These are phyloP conservation scores for Gasterosteus nipponicus DNA, from an alignment of 2,113 vertebrate species.

Conservation along the genomic window DNA sequence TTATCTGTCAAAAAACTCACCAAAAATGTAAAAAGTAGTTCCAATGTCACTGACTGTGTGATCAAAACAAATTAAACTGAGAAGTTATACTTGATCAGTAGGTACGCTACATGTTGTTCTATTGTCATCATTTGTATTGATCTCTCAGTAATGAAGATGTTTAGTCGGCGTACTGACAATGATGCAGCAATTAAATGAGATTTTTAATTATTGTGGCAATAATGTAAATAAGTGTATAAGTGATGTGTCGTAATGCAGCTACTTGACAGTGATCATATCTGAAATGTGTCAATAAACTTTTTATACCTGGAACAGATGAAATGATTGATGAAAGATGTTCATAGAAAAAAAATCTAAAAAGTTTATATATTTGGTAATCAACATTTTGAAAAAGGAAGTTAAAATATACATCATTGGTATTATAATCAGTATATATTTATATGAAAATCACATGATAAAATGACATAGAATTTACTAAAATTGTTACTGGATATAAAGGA, in stretches of 20 bases:
- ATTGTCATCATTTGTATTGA: conserved; percentile 20
- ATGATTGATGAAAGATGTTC: background rate
- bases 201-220: conserved; percentile 51
- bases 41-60: conserved; percentile 11
- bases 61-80: too few species aligned
- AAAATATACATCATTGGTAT: too few species aligned
- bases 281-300: conserved; percentile 74
- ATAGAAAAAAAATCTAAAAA: background rate
- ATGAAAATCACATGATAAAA: background rate
- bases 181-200: conserved; percentile 6
- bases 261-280: conserved; percentile 27
- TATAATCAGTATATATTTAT: too few species aligned
- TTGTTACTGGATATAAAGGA: background rate
- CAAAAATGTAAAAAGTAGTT: conserved; percentile 21
- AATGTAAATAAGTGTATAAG: conserved; percentile 69
- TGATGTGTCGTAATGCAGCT: conserved; percentile 46
- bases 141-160: conserved; percentile 22
- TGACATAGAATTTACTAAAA: background rate
- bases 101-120: conserved; percentile 10
- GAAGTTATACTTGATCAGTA: background rate
- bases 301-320: conserved; percentile 57
- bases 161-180: background rate
- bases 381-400: background rate
- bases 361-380: background rate
- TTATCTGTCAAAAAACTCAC: background rate